These are phyloP conservation scores for Copidosoma aretas DNA, from an alignment of 2,888 invertebrate species.

Conservation along the genomic window DNA sequence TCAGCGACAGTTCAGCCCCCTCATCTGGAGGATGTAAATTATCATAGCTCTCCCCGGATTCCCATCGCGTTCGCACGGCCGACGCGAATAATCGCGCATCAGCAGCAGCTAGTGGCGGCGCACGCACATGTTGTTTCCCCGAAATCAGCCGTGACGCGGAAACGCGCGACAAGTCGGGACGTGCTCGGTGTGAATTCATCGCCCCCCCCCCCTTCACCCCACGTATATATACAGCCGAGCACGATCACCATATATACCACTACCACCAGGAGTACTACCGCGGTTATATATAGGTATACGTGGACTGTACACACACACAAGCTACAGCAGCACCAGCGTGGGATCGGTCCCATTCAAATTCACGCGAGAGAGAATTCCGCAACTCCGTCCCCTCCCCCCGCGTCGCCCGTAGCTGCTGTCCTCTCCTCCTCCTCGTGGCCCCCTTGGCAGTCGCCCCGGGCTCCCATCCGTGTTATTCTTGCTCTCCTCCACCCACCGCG, in stretches of 20 bases:
- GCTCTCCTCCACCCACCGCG: slow-evolving; percentile 7
- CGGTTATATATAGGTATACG: neutral
- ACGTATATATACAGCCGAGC: neutral
- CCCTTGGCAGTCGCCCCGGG: neutral
- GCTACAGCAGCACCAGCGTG: slow-evolving; percentile 44
- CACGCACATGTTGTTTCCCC: slow-evolving; percentile 26
- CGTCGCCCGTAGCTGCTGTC: neutral
- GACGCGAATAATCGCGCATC: neutral
- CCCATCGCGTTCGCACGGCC: slow-evolving; percentile 33
- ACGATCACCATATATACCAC: neutral
- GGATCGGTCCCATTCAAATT: slow-evolving; percentile 59
- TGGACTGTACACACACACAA: neutral
- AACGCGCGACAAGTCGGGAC: slow-evolving; percentile 42
- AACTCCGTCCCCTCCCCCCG: slow-evolving; percentile 1
- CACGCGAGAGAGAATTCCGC: slow-evolving; percentile 32
- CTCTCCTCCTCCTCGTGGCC: neutral
- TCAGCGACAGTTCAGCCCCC: too few relatives aligned
- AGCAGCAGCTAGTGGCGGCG: too few relatives aligned
- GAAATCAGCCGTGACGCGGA: slow-evolving; percentile 44
- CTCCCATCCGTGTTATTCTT: slow-evolving; percentile 1
- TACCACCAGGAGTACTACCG: too few relatives aligned
- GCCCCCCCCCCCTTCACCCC: neutral
- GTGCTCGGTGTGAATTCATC: slow-evolving; percentile 49
- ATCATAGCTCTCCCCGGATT: slow-evolving; percentile 12
- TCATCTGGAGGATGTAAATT: too few relatives aligned